Evolutionary conservation across 1,140 invertebrate genomes (phyloP).

Genomic region (Rhopalosiphum padi): DNA sequence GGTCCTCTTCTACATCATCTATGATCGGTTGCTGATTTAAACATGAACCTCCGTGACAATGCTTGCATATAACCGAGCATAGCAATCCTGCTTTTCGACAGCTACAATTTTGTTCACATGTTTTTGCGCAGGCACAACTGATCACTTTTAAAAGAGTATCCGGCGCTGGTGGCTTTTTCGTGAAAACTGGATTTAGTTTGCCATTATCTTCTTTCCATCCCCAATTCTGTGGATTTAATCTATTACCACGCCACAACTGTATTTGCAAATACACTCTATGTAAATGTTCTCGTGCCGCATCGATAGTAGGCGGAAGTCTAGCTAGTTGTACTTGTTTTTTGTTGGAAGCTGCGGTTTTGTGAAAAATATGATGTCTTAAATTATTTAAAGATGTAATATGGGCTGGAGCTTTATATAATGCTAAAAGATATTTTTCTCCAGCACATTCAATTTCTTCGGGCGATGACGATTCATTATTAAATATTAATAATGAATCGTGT

Average conservation of each 20-base stretch:
- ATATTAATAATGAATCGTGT: conserved; percentile 15
- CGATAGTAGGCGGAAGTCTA: conserved; percentile 20
- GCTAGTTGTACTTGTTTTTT: conserved; percentile 17
- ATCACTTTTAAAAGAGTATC: neutral
- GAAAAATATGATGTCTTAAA: neutral
- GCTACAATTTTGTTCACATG: conserved; percentile 35
- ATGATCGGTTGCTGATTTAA: conserved; percentile 6
- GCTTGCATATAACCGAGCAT: neutral
- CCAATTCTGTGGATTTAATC: neutral
- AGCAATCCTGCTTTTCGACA: conserved; percentile 23
- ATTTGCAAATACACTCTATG: neutral
- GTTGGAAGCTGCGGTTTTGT: neutral
- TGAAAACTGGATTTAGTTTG: neutral
- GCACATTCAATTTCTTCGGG: neutral
- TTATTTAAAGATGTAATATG: neutral
- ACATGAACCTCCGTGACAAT: conserved; percentile 9
- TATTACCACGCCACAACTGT: neutral
- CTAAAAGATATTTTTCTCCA: neutral
- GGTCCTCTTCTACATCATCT: neutral
- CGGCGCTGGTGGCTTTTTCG: neutral
- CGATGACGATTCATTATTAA: conserved; percentile 20
- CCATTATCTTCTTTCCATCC: neutral
- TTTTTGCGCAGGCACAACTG: neutral
- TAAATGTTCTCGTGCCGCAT: neutral
- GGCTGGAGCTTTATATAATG: conserved; percentile 5